Base-by-base conservation (phyloP, 1,140 invertebrate genomes). In the Pissodes strobi region DNA sequence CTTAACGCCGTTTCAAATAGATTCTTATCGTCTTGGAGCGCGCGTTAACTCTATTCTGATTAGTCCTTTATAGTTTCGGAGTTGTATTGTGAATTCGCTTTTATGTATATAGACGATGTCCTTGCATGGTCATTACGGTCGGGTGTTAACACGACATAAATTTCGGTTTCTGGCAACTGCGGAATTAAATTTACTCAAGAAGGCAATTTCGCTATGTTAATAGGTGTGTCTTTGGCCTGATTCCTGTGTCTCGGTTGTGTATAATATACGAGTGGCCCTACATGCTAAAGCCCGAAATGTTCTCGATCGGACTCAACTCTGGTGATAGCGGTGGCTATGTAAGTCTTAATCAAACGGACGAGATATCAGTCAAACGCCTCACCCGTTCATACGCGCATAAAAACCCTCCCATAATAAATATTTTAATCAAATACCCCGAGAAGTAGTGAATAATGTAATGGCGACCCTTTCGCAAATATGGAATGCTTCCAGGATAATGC, bases 1-100 rank as follows among this genome's bases (percentile, higher is more conserved):
- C 55, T 65, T 65, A 65, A 53, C 55, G 55, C 63, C 46, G 46
- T 65, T 58, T 58, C 45, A 60, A 65, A 65, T 65, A 65, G 63
- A 65, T 65, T 65, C 63, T 65, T 65, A 65, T 65, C 63, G 53
- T 52, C 63, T 53, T 37, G 6, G 45, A 51, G 43, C n/a, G 15
- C 43, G 27, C 34, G 19, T 64, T 59, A 58, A 65, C 56, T 48
- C 63, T 59, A 58, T 65, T 52, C 46, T 63, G 60, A 63, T 63
- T 63, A 63, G 60, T 39, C 60, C 49, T 63, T 63, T 61, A 45
- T 45, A 57, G 55, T 57, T 45, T 43, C 39, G 12, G 13, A 45
- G 41, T 63, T 52, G 22, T 61, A 61, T 61, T 61, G 59, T 61
- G 38, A 51, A 21, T 51, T n/a, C 1, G 48, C 13, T 13, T 55